Conservation (phyloP, 2,113 vertebrate species). For the Sylvia atricapilla region DNA sequence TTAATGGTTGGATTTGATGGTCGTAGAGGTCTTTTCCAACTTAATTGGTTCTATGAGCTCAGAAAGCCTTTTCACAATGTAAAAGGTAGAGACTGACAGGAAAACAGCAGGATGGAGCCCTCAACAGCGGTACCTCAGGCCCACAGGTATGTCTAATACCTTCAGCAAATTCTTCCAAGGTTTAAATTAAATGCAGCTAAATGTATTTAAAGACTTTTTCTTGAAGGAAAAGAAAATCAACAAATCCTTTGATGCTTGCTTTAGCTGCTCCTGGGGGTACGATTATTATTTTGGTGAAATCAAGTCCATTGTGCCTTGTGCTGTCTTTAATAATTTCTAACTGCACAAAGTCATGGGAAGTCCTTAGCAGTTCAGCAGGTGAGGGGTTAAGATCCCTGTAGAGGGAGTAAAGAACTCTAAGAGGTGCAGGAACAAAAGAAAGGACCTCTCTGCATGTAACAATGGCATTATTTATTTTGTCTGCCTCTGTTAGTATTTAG, state of each 20-base stretch:
- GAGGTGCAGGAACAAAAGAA: background rate
- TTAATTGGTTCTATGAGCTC: background rate
- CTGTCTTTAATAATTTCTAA: background rate
- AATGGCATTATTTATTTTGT: background rate
- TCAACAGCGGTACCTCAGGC: background rate
- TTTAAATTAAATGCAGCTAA: background rate
- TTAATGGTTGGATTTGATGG: background rate
- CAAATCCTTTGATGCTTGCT: background rate
- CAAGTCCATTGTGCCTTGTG: background rate
- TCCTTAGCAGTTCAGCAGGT: background rate
- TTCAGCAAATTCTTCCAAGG: background rate
- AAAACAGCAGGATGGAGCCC: slow-evolving; percentile 24
- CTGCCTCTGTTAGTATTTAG: background rate
- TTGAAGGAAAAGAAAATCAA: background rate
- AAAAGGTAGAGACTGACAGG: background rate
- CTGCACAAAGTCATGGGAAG: background rate
- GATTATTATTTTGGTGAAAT: background rate
- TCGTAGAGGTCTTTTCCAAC: background rate
- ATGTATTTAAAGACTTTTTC: background rate
- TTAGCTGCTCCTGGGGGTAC: background rate
- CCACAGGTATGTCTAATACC: slow-evolving; percentile 33
- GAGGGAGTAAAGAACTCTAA: background rate
- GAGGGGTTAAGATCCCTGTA: background rate
- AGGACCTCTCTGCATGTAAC: background rate
- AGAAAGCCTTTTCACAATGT: background rate